These are phyloP conservation scores for Agrypnus murinus DNA, from an alignment of 2,888 invertebrate species.

Conservation along the genomic window DNA sequence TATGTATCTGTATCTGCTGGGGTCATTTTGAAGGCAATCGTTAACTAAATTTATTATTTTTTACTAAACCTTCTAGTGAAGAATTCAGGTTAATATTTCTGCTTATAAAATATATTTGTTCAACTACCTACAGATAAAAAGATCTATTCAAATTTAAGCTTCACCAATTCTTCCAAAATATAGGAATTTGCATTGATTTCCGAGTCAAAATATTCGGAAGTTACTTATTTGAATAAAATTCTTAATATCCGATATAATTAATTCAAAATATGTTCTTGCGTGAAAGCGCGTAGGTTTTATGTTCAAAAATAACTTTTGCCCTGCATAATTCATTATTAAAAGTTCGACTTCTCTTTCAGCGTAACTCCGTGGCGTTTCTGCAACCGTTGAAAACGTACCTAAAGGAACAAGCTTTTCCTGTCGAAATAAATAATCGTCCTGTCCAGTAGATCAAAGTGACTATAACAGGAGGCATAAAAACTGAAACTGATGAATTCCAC, in stretches of 20 bases:
- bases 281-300: background rate
- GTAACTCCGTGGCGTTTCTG: conserved; percentile 4
- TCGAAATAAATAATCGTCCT: conserved; percentile 16
- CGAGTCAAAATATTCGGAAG: background rate
- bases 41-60: conserved; percentile 17
- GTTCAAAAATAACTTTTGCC: conserved; percentile 15
- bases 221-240: background rate
- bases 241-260: conserved; percentile 16
- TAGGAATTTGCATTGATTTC: background rate
- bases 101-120: background rate
- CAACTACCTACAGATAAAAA: background rate
- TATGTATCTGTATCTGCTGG: background rate
- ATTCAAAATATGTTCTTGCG: conserved; percentile 12
- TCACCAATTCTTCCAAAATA: background rate
- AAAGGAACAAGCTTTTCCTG: background rate
- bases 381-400: conserved; percentile 5
- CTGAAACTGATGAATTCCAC: conserved; percentile 23
- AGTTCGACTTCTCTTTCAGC: conserved; percentile 5
- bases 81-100: conserved; percentile 1
- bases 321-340: conserved; percentile 19
- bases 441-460: conserved; percentile 28
- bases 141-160: background rate
- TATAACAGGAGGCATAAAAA: conserved; percentile 10
- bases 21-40: background rate
- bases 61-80: background rate